Evolutionary conservation across 2,888 invertebrate species (phyloP), one percentile per base, ranked within the genome.

Genomic region (Coleophora deauratella): DNA sequence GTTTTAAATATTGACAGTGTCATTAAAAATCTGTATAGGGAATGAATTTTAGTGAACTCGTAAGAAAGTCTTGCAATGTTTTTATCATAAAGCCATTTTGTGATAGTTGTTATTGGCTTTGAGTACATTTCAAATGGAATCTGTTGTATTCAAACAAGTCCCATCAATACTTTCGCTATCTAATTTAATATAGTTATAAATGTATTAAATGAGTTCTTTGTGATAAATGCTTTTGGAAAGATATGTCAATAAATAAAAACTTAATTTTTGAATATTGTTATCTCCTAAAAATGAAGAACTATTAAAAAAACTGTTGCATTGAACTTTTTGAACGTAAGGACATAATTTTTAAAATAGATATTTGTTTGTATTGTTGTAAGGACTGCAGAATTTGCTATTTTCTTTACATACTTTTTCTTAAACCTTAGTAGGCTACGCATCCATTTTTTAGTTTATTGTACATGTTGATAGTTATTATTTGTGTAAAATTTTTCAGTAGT

Each of bases 1-100:
- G 82, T 79, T 82, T 80, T 78, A 81, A 81, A 71, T 66, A 64
- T 74, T 72, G 77, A 81, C 77, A 72, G 61, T 70, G 65, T 72
- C 64, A 65, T 66, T 63, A 57, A 66, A 21, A 71, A 71, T 65
- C 64, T 79, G 72, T 80, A 74, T 62, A 75, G 68, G 68, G 66
- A 72, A 76, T 71, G 73, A 78, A 77, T 82, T 81, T 77, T 77
- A 69, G 74, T 73, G 70, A 66, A 62, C 59, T 50, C 54, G 52
- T 44, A 45, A 45, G 46, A 50, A 46, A 63, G 56, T 64, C 62
- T 57, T 64, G 56, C 55, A 64, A 66, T 61, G 62, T 60, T 69
- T 65, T 4, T 63, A 63, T 65, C 66, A 64, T 66, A 71, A 72
- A 64, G 67, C 66, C 67, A 70, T 63, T 67, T 76, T 81, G 80